Evolutionary conservation across 2,113 vertebrate genomes (phyloP).

Genomic region (Corythaeola cristata): DNA sequence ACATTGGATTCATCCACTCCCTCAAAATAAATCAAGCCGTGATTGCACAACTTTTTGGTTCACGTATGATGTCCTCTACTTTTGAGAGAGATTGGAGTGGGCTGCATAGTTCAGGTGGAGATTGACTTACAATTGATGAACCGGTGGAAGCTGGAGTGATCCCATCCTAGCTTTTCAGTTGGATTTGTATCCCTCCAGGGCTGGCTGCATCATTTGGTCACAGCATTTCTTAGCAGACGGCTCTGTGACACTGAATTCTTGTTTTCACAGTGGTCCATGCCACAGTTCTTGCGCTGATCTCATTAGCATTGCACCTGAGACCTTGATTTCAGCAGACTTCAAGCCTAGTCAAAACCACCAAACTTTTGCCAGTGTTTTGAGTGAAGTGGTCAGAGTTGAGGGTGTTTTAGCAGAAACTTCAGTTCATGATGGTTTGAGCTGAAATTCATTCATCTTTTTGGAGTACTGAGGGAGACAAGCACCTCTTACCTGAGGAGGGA

Average conservation of each 20-base stretch:
- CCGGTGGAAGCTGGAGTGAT: neutral
- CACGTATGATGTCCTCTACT: neutral
- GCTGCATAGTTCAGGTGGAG: neutral
- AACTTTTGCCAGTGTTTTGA: neutral
- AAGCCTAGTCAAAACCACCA: neutral
- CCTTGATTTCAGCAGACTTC: neutral
- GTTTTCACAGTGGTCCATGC: neutral
- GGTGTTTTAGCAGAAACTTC: neutral
- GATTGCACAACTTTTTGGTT: neutral
- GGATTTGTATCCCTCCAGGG: neutral
- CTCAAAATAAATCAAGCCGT: neutral
- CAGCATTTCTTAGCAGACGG: neutral
- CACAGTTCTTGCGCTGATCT: neutral
- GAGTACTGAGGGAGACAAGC: neutral
- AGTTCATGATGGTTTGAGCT: neutral
- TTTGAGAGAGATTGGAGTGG: neutral
- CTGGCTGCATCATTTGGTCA: fast-evolving
- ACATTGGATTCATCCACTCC: neutral
- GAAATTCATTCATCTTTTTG: neutral
- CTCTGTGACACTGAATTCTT: neutral
- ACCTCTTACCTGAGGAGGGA: neutral
- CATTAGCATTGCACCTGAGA: fast-evolving
- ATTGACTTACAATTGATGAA: neutral
- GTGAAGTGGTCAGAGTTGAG: neutral
- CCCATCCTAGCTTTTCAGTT: neutral